Evolutionary conservation across 2,797 vertebrate species (phyloP), one percentile per base, ranked within the genome.

Genomic region (Brotula barbata): DNA sequence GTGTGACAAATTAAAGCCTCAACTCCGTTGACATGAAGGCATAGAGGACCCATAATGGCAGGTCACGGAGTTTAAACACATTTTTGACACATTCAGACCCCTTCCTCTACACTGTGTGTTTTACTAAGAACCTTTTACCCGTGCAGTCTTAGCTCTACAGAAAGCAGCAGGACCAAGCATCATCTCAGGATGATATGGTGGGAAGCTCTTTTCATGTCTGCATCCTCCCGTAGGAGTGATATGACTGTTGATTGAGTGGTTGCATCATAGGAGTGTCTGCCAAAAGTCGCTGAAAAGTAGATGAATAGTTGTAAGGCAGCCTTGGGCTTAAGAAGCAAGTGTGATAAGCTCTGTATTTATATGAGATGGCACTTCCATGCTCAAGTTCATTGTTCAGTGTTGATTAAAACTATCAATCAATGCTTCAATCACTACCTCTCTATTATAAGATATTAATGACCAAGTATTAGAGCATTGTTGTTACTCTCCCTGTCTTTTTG

Each of bases 341-440:
- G 53, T 74, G 62, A 85, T 84, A 80, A 85, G 68, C 80, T 87
- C 71, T 76, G 70, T 86, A 80, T 85, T 82, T 82, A 81, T 80
- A 71, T 80, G 39, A 82, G 54, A 70, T 77, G 56, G 36, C 55
- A 68, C 52, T 73, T 81, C 47, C 47, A 37, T 0, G 17, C 53
- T 56, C 14, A 3, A 68, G 49, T 69, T 59, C 53, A 65, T 73
- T 76, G 71, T 82, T 76, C 58, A 73, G 69, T 84, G 76, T 84
- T 77, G 69, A 49, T 71, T 77, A 71, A 82, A 68, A 55, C 66
- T 75, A 59, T 82, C 73, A 69, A 82, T 83, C 79, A 80, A 77
- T 78, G 80, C 78, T 85, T 87, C 75, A 84, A 87, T 89, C 87
- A 87, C 88, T 90, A 90, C 88, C 88, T 90, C 88, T 88, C 65